Evolutionary conservation across 2,888 invertebrate species (phyloP).

Genomic region (Lathronympha strigana): DNA sequence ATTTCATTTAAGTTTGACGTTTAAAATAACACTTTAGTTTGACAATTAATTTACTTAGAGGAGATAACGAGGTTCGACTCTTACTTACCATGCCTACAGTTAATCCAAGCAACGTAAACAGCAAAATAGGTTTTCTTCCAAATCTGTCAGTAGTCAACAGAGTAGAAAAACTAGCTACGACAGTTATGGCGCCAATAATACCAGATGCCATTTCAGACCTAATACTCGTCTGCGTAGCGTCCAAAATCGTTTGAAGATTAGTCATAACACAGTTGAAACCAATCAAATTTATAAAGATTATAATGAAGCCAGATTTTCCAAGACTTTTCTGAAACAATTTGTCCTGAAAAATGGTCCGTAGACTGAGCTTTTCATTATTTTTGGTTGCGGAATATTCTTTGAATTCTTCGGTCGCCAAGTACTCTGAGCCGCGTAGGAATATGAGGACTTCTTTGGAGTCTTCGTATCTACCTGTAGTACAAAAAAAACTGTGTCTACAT

Average conservation of each 20-base stretch:
- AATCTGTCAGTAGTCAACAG: constrained; percentile 56
- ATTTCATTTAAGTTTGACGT: too few relatives aligned
- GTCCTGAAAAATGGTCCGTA: constrained; percentile 48
- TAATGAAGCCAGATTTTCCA: constrained; percentile 48
- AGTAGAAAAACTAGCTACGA: constrained; percentile 59
- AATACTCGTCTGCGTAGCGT: constrained; percentile 60
- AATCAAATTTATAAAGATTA: constrained; percentile 50
- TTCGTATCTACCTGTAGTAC: constrained; percentile 24
- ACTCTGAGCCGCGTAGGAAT: constrained; percentile 39
- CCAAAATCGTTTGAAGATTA: constrained; percentile 66
- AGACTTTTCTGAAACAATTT: constrained; percentile 52
- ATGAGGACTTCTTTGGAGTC: constrained; percentile 40
- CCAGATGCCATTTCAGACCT: constrained; percentile 62
- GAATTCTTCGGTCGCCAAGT: constrained; percentile 40
- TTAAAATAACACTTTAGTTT: too few relatives aligned
- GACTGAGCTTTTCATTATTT: constrained; percentile 42
- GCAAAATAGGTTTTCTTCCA: constrained; percentile 58
- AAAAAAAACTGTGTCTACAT: background rate
- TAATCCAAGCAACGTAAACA: constrained; percentile 49
- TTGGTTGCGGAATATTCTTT: constrained; percentile 40
- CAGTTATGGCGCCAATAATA: constrained; percentile 61
- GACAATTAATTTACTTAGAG: too few relatives aligned
- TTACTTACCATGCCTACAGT: constrained; percentile 58
- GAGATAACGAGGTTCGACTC: too few relatives aligned
- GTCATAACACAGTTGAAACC: constrained; percentile 64